Percentiles rank a stretch among this genome's conserved stretches.
phyloP scores from a whole-genome alignment of 2,888 invertebrate species.

The Lycia hirtaria region DNA sequence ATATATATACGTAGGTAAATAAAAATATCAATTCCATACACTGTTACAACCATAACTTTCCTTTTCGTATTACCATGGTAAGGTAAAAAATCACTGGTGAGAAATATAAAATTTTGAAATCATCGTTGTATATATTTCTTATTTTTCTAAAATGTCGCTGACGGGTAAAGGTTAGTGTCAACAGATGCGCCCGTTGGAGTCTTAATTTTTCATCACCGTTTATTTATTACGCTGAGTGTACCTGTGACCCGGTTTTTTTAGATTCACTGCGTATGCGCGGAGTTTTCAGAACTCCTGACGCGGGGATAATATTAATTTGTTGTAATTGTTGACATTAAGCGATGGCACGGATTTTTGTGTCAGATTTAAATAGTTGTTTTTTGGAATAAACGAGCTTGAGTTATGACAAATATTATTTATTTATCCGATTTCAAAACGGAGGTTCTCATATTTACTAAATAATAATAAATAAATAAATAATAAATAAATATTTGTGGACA shows the following conservation, averaged over 20 bases:
- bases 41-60: too few relatives aligned
- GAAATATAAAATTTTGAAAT: neutral
- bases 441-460: too few relatives aligned
- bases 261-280: constrained; percentile 38
- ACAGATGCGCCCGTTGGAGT: constrained; percentile 36
- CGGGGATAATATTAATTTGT: constrained; percentile 44
- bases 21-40: too few relatives aligned
- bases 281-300: constrained; percentile 50
- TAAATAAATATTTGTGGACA: too few relatives aligned
- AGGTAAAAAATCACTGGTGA: neutral
- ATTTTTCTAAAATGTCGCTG: constrained; percentile 39
- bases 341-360: constrained; percentile 21
- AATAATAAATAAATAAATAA: too few relatives aligned
- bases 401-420: constrained; percentile 18
- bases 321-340: constrained; percentile 34
- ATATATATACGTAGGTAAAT: too few relatives aligned
- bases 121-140: neutral
- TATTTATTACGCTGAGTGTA: constrained; percentile 45
- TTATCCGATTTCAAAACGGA: too few relatives aligned
- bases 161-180: constrained; percentile 44
- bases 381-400: constrained; percentile 11
- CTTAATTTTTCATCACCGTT: constrained; percentile 42
- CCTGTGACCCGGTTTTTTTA: constrained; percentile 52
- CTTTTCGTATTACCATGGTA: too few relatives aligned
- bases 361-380: constrained; percentile 26